These are phyloP conservation scores for Naso thynnoides DNA, from an alignment of 2,797 vertebrate genomes.

Conservation along the genomic window DNA sequence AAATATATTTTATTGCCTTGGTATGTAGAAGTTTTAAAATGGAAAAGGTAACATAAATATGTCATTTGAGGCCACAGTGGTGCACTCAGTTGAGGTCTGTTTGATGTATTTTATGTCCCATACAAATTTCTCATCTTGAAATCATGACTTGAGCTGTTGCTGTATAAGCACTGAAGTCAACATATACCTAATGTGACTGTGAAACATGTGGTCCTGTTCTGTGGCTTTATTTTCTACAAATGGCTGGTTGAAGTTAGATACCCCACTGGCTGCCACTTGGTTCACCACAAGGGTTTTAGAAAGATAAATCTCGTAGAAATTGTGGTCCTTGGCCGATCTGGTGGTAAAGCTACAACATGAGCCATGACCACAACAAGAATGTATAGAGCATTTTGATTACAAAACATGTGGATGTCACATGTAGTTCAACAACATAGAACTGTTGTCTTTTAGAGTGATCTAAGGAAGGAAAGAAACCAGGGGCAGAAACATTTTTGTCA, in stretches of 20 bases:
- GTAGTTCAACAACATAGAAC: constrained; percentile 9
- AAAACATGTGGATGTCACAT: constrained; percentile 50
- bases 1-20: not conserved
- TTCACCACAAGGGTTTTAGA: constrained; percentile 66
- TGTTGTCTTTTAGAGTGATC: constrained; percentile 8
- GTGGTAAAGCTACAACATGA: constrained; percentile 53
- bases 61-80: not conserved
- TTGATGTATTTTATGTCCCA: constrained; percentile 30
- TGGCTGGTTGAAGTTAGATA: constrained; percentile 61
- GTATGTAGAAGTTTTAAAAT: not conserved
- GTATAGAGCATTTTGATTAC: constrained; percentile 36
- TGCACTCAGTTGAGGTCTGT: constrained; percentile 7
- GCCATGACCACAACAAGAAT: constrained; percentile 63
- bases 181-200: constrained; percentile 56
- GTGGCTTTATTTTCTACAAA: constrained; percentile 63
- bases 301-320: constrained; percentile 71
- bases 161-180: constrained; percentile 52
- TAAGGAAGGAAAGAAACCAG: not conserved
- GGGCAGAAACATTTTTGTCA: constrained; percentile 26
- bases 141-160: constrained; percentile 45
- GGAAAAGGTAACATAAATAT: constrained; percentile 20
- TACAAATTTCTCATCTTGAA: constrained; percentile 38
- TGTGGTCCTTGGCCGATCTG: constrained; percentile 59
- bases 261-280: constrained; percentile 66
- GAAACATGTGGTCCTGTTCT: constrained; percentile 75